Evolutionary conservation across 2,113 vertebrate genomes (phyloP).

Genomic region (Oplegnathus fasciatus): DNA sequence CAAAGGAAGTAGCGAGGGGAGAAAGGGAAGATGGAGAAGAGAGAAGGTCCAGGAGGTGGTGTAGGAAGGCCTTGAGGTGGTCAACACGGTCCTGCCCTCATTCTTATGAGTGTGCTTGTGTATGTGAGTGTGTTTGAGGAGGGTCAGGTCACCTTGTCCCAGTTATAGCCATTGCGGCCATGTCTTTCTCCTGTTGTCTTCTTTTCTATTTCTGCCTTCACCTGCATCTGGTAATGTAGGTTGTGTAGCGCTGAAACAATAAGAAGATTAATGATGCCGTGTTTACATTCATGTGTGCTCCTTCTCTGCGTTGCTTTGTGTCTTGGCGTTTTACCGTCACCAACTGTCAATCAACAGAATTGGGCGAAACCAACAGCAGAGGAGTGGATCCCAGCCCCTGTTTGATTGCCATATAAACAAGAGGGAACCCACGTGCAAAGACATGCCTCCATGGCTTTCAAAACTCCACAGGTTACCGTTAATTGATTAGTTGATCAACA

Average conservation of each 20-base stretch:
- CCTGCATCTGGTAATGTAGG: background rate
- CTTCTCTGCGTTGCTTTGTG: background rate
- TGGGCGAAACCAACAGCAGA: background rate
- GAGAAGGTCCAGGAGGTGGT: background rate
- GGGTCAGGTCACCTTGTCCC: constrained; percentile 5
- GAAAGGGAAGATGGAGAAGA: background rate
- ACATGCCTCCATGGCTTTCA: too few species aligned
- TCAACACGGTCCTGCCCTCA: constrained; percentile 11
- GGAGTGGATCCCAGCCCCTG: too few species aligned
- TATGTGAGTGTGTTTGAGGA: background rate
- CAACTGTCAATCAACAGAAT: background rate
- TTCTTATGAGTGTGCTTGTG: constrained; percentile 14
- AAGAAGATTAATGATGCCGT: background rate
- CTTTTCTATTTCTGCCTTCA: background rate
- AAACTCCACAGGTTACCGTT: too few species aligned
- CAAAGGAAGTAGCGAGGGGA: too few species aligned
- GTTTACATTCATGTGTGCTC: background rate
- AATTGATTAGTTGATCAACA: too few species aligned
- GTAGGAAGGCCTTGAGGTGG: background rate
- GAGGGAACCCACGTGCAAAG: too few species aligned
- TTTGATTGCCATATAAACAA: too few species aligned
- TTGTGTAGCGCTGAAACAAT: background rate
- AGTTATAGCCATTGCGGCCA: background rate
- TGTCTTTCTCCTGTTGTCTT: constrained; percentile 3
- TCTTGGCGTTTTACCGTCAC: background rate